phyloP scores from a whole-genome alignment of 92 coral and sea anemone species.

The Palythoa caribaeorum region DNA sequence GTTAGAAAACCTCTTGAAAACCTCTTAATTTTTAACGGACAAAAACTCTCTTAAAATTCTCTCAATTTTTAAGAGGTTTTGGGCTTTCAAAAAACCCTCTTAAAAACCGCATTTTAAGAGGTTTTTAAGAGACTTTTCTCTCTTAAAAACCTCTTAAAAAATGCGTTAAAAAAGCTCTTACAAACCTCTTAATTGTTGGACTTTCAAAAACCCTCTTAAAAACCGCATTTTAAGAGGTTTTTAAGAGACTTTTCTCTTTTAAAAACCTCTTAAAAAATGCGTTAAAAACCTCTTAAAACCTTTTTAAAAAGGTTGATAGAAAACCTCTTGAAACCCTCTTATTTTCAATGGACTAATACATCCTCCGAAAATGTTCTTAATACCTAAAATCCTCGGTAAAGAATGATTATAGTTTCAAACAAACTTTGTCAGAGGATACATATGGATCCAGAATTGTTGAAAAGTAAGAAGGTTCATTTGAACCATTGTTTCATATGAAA shows the following conservation, averaged over 20 bases:
- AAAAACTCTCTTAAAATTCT: no score
- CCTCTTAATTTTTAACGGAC: no score
- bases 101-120: constrained; percentile 1
- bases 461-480: constrained; percentile 2
- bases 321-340: neutral
- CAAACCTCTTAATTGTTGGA: neutral
- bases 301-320: neutral
- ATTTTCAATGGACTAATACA: constrained; percentile 7
- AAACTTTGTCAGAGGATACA: neutral
- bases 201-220: neutral
- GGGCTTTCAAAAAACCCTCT: neutral
- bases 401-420: neutral
- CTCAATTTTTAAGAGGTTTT: no score
- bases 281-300: neutral
- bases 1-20: no score
- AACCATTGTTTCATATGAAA: no score
- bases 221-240: neutral
- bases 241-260: neutral
- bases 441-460: neutral
- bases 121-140: neutral
- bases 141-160: neutral
- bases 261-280: constrained; percentile 4
- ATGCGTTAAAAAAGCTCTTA: no score
- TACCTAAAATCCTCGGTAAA: neutral
- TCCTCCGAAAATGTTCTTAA: neutral